These are phyloP conservation scores for Porphyrio hochstetteri DNA, from an alignment of 2,113 vertebrate genomes.

Conservation along the genomic window DNA sequence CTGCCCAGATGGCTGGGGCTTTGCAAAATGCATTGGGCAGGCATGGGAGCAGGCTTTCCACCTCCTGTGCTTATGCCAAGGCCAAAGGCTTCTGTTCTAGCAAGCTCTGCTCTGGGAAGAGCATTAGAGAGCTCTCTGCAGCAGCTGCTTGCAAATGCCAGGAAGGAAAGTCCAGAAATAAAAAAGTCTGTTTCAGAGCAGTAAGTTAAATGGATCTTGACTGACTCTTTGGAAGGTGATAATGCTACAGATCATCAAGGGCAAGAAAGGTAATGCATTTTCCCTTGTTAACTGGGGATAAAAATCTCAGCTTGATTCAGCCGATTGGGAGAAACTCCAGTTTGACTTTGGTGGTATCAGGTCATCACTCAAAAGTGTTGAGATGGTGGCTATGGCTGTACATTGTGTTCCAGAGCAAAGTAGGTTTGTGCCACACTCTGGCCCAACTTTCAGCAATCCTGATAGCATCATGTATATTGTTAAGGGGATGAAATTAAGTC, in stretches of 20 bases:
- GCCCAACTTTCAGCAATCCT: not conserved
- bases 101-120: not conserved
- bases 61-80: not conserved
- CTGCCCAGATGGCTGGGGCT: not conserved
- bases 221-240: not conserved
- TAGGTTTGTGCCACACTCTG: not conserved
- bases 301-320: not conserved
- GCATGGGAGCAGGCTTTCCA: not conserved
- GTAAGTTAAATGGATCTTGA: not conserved
- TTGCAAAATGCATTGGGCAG: not conserved
- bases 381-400: not conserved
- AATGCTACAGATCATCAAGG: not conserved
- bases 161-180: not conserved
- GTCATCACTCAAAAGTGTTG: not conserved
- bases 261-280: not conserved
- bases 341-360: not conserved
- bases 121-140: not conserved
- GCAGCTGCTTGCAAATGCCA: conserved; percentile 18
- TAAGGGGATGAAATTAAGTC: not conserved
- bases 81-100: conserved; percentile 25
- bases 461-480: not conserved
- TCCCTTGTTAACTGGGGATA: not conserved
- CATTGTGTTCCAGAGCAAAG: not conserved
- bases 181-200: not conserved
- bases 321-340: not conserved